Evolutionary conservation across 92 coral and sea anemone genomes (phyloP).

Genomic region (Bergia puertoricense): DNA sequence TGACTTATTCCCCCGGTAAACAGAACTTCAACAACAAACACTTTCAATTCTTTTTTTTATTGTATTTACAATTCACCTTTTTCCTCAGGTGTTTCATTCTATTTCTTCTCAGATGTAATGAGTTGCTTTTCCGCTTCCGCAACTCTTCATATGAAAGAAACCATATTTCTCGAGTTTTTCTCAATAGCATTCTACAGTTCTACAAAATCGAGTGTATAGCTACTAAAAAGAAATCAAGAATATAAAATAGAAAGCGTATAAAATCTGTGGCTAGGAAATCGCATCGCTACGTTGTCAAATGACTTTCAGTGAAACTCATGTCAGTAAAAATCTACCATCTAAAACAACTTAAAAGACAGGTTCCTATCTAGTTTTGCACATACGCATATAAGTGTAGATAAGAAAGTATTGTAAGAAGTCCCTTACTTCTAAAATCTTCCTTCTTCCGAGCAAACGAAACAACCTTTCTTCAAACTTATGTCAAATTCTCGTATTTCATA

Average conservation of each 20-base stretch:
- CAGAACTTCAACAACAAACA: no score
- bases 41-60: no score
- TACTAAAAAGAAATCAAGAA: neutral
- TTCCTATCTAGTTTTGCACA: neutral
- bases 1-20: no score
- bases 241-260: neutral
- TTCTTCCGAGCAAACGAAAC: neutral
- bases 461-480: neutral
- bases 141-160: neutral
- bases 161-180: no score
- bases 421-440: neutral
- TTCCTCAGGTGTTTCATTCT: no score
- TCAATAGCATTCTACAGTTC: neutral
- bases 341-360: neutral
- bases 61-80: no score
- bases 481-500: neutral
- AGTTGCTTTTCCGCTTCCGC: neutral
- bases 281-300: neutral
- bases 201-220: neutral
- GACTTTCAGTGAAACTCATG: neutral
- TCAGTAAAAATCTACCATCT: neutral
- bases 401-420: neutral
- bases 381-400: no score
- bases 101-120: no score
- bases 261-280: neutral